Percentiles rank a stretch among this genome's conserved stretches.
Conservation (phyloP, 2,888 invertebrate species). For the Hoplodrina blanda region DNA sequence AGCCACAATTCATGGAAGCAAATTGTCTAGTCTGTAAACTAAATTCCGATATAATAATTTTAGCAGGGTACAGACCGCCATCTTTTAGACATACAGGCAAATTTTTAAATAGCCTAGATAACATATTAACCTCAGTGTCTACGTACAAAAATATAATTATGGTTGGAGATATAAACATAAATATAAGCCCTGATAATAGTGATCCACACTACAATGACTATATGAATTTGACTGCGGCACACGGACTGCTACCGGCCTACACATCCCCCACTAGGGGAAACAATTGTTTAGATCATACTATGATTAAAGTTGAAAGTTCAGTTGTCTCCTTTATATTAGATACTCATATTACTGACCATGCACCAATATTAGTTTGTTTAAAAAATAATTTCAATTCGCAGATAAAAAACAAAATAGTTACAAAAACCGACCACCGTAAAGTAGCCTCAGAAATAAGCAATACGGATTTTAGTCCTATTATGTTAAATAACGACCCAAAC, state of each 20-base stretch:
- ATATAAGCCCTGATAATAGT: slow-evolving; percentile 5
- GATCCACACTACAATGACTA: not conserved
- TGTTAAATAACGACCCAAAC: not conserved
- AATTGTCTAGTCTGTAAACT: slow-evolving; percentile 5
- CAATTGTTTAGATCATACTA: not conserved
- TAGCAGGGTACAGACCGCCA: slow-evolving; percentile 13
- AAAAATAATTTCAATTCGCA: not conserved
- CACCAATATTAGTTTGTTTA: slow-evolving; percentile 3
- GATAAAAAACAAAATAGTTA: not conserved
- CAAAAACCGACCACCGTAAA: not conserved
- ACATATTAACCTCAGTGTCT: not conserved
- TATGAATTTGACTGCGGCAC: not conserved
- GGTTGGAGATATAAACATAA: slow-evolving; percentile 9
- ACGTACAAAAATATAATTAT: not conserved
- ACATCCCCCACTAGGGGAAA: not conserved
- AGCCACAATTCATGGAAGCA: not conserved
- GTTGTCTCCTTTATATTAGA: slow-evolving; percentile 3
- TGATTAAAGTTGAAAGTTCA: not conserved
- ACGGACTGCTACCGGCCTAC: not conserved
- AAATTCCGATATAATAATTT: not conserved
- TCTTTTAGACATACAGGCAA: not conserved
- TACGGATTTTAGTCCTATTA: slow-evolving; percentile 4
- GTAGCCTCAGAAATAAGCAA: not conserved
- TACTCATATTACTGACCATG: slow-evolving; percentile 6
- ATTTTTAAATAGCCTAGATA: slow-evolving; percentile 5